Percentiles rank a stretch among this genome's conserved stretches.
phyloP scores from a whole-genome alignment of 2,888 invertebrate species.

The Allygus modestus region DNA sequence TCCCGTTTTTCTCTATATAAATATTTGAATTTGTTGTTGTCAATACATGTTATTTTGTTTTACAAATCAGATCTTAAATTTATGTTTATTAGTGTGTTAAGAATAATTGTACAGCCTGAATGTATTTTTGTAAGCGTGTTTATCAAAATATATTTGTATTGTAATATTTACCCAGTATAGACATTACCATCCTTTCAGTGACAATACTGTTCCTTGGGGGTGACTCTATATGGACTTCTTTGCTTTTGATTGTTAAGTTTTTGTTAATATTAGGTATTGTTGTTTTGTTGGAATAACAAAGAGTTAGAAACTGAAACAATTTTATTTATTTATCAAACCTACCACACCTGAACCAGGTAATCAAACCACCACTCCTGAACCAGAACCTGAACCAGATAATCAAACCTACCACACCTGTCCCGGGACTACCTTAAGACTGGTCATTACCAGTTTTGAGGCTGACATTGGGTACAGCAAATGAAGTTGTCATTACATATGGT shows the following conservation, averaged over 20 bases:
- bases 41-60: background rate
- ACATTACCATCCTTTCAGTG: conserved; percentile 55
- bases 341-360: too few relatives aligned
- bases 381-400: too few relatives aligned
- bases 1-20: too few relatives aligned
- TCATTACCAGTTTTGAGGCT: too few relatives aligned
- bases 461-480: too few relatives aligned
- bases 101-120: conserved; percentile 54
- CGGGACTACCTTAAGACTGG: too few relatives aligned
- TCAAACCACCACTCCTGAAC: too few relatives aligned
- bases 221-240: conserved; percentile 53
- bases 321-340: background rate
- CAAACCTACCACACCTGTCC: too few relatives aligned
- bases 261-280: conserved; percentile 58
- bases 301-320: conserved; percentile 33
- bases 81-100: conserved; percentile 37
- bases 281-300: conserved; percentile 59
- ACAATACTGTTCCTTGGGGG: conserved; percentile 57
- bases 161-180: conserved; percentile 44
- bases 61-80: background rate
- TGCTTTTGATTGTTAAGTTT: conserved; percentile 59
- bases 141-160: conserved; percentile 54
- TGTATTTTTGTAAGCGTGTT: conserved; percentile 57
- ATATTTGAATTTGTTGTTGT: background rate
- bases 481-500: too few relatives aligned